phyloP scores from a whole-genome alignment of 2,113 vertebrate species.

The Leiothrix lutea region DNA sequence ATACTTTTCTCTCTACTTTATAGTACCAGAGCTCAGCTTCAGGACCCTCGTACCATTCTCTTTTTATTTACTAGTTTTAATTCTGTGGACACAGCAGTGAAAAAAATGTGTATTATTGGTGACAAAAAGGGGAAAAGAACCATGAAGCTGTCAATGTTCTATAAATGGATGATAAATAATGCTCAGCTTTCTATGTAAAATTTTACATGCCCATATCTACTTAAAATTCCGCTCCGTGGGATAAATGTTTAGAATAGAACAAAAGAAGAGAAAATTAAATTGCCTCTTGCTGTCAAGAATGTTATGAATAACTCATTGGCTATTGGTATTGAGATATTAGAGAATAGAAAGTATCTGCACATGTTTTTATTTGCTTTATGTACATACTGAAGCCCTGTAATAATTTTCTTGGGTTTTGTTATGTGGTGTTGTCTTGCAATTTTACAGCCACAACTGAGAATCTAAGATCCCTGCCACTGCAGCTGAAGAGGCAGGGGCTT shows the following conservation, averaged over 20 bases:
- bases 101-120: not conserved
- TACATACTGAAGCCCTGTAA: not conserved
- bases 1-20: not conserved
- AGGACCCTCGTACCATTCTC: not conserved
- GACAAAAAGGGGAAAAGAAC: not conserved
- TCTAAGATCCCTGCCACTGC: not conserved
- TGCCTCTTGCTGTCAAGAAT: not conserved
- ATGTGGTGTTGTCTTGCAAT: not conserved
- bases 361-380: not conserved
- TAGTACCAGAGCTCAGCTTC: not conserved
- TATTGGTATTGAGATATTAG: not conserved
- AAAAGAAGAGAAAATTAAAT: not conserved
- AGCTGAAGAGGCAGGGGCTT: not conserved
- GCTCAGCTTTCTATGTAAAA: constrained; percentile 12
- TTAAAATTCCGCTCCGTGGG: not conserved
- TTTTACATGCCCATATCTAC: constrained; percentile 2
- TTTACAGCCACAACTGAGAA: not conserved
- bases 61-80: not conserved
- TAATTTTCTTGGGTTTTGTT: not conserved
- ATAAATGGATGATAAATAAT: not conserved
- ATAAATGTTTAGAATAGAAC: not conserved
- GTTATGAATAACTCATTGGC: not conserved
- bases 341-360: not conserved
- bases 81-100: not conserved
- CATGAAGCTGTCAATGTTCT: not conserved